Evolutionary conservation across 1,140 invertebrate species (phyloP), one percentile per base, ranked within the genome.

Genomic region (Temnothorax nylanderi): DNA sequence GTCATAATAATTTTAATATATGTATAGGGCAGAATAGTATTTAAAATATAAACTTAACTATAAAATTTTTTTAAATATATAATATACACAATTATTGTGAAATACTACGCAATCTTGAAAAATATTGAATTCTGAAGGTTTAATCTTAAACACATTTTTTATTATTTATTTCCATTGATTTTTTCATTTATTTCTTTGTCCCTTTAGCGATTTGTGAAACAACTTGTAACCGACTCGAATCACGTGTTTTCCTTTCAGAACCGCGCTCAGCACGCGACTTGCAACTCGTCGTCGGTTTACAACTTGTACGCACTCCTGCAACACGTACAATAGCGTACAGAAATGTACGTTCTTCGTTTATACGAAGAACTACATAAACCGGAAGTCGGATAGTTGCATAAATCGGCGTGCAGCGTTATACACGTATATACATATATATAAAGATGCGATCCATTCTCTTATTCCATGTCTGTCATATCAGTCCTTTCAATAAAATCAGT

Each of bases 241-340:
- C 91, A 86, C 87, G 80, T 92, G 90, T 92, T 93, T 92, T 89
- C 80, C 85, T 74, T 65, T 82, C 62, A 64, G 58, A n/a, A 58
- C 18, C 54, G 60, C 69, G 54, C 60, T 56, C 47, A 80, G 58
- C 86, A 87, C 87, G 91, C 87, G 86, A 89, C 75, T 87, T 49
- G 58, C 64, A 85, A 78, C 62, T 26, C 69, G 47, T 82, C 82
- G 81, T 80, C 69, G 32, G 21, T 89, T 91, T 85, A 60, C 60
- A 51, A 54, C 51, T 71, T 21, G 34, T 49, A 41, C 67, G 47
- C 44, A 58, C 64, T 76, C 16, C 37, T 41, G 77, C 71, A 71
- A 89, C 84, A 82, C 76, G 58, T 87, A 51, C 58, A 37, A 87
- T 81, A 72, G 71, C 58, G 85, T 86, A 86, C 56, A 8, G 16